These are phyloP conservation scores for Brachyptera risi DNA, from an alignment of 2,888 invertebrate genomes.

Conservation along the genomic window DNA sequence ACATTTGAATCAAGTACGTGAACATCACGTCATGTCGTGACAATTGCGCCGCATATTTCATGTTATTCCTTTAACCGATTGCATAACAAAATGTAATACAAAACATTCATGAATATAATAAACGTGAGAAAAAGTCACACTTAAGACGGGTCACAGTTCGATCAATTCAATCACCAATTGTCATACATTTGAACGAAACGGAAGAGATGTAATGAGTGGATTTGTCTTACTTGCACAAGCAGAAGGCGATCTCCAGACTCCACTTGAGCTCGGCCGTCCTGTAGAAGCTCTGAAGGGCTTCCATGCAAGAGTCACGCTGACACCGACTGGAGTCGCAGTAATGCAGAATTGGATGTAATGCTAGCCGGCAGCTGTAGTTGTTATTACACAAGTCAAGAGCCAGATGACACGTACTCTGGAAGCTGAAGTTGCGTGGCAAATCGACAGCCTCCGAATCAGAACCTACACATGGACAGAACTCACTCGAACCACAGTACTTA, in stretches of 20 bases:
- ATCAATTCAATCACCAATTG: too few relatives aligned
- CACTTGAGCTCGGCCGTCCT: slow-evolving; percentile 73
- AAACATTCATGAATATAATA: too few relatives aligned
- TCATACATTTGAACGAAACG: too few relatives aligned
- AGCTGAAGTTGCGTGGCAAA: slow-evolving; percentile 49
- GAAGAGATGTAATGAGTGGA: too few relatives aligned
- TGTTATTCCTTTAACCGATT: too few relatives aligned
- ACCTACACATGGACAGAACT: slow-evolving; percentile 23
- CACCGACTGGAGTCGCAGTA: slow-evolving; percentile 74
- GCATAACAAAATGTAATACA: too few relatives aligned
- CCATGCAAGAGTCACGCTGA: slow-evolving; percentile 83
- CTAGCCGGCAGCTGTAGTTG: slow-evolving; percentile 71
- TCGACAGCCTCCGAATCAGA: slow-evolving; percentile 29
- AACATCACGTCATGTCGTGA: too few relatives aligned
- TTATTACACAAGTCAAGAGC: slow-evolving; percentile 79
- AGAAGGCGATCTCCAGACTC: slow-evolving; percentile 88
- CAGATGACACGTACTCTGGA: slow-evolving; percentile 83
- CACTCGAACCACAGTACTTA: too few relatives aligned
- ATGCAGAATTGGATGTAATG: slow-evolving; percentile 78
- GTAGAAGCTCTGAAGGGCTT: slow-evolving; percentile 80
- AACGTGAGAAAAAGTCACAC: too few relatives aligned
- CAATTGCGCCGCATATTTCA: too few relatives aligned
- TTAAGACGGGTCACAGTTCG: too few relatives aligned
- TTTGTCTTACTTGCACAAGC: slow-evolving; percentile 91
- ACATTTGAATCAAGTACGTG: too few relatives aligned